Evolutionary conservation across 2,888 invertebrate genomes (phyloP), one percentile per base, ranked within the genome.

Genomic region (Selenia dentaria): DNA sequence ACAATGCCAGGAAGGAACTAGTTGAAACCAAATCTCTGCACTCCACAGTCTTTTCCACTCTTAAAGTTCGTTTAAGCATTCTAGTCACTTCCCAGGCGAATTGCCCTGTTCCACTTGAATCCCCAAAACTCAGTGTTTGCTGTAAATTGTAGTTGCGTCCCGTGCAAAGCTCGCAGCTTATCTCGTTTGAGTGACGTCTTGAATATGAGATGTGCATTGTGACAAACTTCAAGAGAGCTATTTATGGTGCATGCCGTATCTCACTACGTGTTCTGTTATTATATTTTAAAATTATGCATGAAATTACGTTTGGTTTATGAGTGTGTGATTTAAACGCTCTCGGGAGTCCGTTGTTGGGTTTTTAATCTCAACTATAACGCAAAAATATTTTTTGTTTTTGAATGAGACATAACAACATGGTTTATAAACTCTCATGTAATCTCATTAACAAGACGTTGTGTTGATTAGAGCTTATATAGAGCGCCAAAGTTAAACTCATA

Each of bases 111-210:
- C 56, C 57, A 58, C 63, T 62, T 64, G 62, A 62, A 65, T 64
- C 60, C 62, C 65, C 63, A 62, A 64, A 70, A 68, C 66, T 58
- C 51, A 55, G 50, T 52, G 57, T 74, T 76, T 71, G 66, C 61
- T 69, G 69, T 74, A 72, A 77, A 74, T 71, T 70, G 68, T 68
- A 62, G 60, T 66, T 62, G 60, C 62, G 64, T 64, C 64, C 59
- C 27, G 29, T 63, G 61, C 62, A 63, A 57, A 62, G 63, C 62
- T 59, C 57, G 58, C 51, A 57, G 71, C 73, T 69, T 74, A 74
- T 71, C 72, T 67, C 50, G 33, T 44, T 57, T 47, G 62, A 56
- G 59, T 66, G 67, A 65, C 62, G 61, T 66, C 64, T 65, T 64
- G 73, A 70, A 72, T 72, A 67, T 63, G 58, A 62, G 58, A 66